Evolutionary conservation across 2,113 vertebrate species (phyloP).

Genomic region (Cyprinodon tularosa): DNA sequence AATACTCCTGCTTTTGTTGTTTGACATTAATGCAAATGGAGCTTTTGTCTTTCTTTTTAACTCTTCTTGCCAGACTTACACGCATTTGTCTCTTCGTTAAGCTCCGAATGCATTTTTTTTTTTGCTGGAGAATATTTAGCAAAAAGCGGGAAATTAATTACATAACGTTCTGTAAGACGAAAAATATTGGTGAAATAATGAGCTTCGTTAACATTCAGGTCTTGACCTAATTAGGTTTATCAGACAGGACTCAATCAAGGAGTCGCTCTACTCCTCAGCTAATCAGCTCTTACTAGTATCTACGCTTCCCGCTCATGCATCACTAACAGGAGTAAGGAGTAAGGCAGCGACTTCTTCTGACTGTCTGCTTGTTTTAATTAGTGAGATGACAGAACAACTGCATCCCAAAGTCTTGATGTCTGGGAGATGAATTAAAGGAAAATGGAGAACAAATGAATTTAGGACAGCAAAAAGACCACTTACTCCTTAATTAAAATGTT

Average conservation of each 20-base stretch:
- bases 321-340: constrained; percentile 52
- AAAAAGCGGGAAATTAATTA: constrained; percentile 17
- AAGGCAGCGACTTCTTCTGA: constrained; percentile 41
- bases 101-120: not conserved
- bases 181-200: constrained; percentile 27
- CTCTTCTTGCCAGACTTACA: constrained; percentile 25
- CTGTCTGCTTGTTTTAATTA: constrained; percentile 62
- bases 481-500: constrained; percentile 69
- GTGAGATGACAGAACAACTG: constrained; percentile 60
- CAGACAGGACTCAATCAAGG: constrained; percentile 65
- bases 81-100: constrained; percentile 19
- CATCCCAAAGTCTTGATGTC: constrained; percentile 56
- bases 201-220: constrained; percentile 30
- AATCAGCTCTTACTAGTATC: constrained; percentile 63
- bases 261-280: constrained; percentile 40
- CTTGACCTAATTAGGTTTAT: constrained; percentile 56
- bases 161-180: constrained; percentile 19
- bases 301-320: constrained; percentile 70
- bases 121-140: not conserved
- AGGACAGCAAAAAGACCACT: constrained; percentile 18
- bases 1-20: constrained; percentile 59
- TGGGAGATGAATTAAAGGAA: constrained; percentile 62
- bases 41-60: constrained; percentile 53
- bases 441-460: constrained; percentile 28
- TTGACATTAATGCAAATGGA: constrained; percentile 62